phyloP scores from a whole-genome alignment of 2,888 invertebrate species.

The Pristionchus mayeri region DNA sequence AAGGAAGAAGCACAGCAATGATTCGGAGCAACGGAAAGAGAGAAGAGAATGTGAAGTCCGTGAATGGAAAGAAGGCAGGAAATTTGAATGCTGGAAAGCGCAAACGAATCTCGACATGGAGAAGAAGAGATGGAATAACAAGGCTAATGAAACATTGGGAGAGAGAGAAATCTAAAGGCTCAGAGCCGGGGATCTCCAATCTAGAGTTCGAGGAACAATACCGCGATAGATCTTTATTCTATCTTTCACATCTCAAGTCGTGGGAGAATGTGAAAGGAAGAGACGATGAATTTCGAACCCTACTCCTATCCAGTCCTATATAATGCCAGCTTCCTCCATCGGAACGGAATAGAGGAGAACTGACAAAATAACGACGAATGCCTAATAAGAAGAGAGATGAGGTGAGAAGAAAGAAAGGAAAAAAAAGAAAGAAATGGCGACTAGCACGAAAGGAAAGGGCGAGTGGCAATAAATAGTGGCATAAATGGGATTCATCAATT shows the following conservation, averaged over 20 bases:
- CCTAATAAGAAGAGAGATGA: constrained; percentile 37
- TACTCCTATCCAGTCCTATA: not conserved
- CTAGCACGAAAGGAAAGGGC: not conserved
- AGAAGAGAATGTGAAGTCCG: not conserved
- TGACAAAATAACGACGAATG: constrained; percentile 40
- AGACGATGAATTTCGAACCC: too few relatives aligned
- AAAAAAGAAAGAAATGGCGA: not conserved
- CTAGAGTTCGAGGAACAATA: too few relatives aligned
- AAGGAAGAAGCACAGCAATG: not conserved
- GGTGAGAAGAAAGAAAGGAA: constrained; percentile 23
- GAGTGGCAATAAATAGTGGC: constrained; percentile 17
- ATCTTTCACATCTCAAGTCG: too few relatives aligned
- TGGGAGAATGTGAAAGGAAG: too few relatives aligned
- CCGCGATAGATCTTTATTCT: too few relatives aligned
- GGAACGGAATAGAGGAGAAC: not conserved
- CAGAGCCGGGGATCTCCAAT: not conserved
- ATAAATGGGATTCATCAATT: constrained; percentile 40
- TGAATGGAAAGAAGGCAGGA: not conserved
- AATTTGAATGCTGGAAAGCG: not conserved
- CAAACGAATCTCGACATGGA: not conserved
- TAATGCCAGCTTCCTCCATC: constrained; percentile 10
- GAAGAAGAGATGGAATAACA: constrained; percentile 7
- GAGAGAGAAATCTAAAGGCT: constrained; percentile 1
- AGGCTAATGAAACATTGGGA: constrained; percentile 32
- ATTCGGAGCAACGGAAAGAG: not conserved